Conservation (phyloP, 2,797 vertebrate species). For the Coregonus sp. region DNA sequence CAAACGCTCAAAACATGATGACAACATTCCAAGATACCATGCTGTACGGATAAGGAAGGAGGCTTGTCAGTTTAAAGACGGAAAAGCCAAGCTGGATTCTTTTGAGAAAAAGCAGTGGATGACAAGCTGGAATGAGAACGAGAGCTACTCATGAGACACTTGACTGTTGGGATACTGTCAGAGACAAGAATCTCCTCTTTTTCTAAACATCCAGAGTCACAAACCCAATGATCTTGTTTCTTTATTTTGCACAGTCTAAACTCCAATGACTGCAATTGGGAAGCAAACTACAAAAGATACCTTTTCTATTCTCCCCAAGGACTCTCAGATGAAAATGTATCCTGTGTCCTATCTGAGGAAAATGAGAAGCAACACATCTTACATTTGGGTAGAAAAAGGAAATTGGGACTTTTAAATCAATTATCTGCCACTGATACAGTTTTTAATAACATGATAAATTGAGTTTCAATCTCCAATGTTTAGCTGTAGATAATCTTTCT, state of each 20-base stretch:
- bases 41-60: constrained; percentile 93
- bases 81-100: constrained; percentile 73
- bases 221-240: constrained; percentile 30
- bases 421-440: background rate
- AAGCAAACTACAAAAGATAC: background rate
- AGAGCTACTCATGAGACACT: constrained; percentile 84
- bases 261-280: background rate
- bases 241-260: constrained; percentile 16
- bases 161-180: background rate
- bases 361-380: background rate
- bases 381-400: background rate
- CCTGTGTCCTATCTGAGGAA: background rate
- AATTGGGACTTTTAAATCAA: background rate
- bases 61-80: constrained; percentile 78
- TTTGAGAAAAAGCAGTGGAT: constrained; percentile 90
- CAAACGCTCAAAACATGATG: constrained; percentile 88
- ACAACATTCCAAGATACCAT: constrained; percentile 90
- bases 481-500: constrained; percentile 20
- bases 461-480: constrained; percentile 9
- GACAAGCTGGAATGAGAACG: constrained; percentile 90
- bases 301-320: background rate
- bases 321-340: background rate
- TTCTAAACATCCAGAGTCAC: constrained; percentile 13
- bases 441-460: constrained; percentile 17
- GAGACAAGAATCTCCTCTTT: background rate